These are phyloP conservation scores for Amphipyra tragopoginis DNA, from an alignment of 2,888 invertebrate species.

Conservation along the genomic window DNA sequence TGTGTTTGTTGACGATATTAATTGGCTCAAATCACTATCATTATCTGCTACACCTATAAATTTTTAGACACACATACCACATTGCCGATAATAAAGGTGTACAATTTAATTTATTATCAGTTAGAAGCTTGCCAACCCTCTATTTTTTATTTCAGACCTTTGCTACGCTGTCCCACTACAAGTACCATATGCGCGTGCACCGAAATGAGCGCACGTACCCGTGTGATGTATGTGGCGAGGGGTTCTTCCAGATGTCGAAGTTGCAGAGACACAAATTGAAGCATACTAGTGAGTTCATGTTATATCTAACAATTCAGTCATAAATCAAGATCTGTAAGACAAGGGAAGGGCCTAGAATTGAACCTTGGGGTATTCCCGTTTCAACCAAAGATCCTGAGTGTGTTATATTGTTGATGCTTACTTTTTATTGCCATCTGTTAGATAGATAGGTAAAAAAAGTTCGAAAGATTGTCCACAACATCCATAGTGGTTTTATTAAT, in stretches of 20 bases:
- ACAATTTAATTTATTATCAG: too few relatives aligned
- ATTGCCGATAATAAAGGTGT: too few relatives aligned
- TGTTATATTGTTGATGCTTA: background rate
- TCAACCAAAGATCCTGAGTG: background rate
- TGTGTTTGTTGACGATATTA: too few relatives aligned
- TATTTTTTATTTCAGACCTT: constrained; percentile 88
- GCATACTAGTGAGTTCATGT: constrained; percentile 85
- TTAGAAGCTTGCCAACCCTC: background rate
- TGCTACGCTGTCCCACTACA: constrained; percentile 92
- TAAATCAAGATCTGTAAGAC: background rate
- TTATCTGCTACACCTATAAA: too few relatives aligned
- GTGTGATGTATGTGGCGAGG: constrained; percentile 91
- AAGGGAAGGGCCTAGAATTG: background rate
- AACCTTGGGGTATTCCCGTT: constrained; percentile 1
- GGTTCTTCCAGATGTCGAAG: constrained; percentile 92
- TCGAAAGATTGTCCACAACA: too few relatives aligned
- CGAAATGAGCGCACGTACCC: constrained; percentile 90
- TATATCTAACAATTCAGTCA: too few relatives aligned
- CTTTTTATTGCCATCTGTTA: too few relatives aligned
- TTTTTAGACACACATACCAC: too few relatives aligned
- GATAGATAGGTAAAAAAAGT: too few relatives aligned
- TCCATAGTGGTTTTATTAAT: too few relatives aligned
- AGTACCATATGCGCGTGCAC: constrained; percentile 93
- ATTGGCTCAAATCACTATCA: too few relatives aligned
- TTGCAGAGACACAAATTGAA: constrained; percentile 92